Conservation (phyloP, 1,140 invertebrate genomes). For the Helicoverpa zea region DNA sequence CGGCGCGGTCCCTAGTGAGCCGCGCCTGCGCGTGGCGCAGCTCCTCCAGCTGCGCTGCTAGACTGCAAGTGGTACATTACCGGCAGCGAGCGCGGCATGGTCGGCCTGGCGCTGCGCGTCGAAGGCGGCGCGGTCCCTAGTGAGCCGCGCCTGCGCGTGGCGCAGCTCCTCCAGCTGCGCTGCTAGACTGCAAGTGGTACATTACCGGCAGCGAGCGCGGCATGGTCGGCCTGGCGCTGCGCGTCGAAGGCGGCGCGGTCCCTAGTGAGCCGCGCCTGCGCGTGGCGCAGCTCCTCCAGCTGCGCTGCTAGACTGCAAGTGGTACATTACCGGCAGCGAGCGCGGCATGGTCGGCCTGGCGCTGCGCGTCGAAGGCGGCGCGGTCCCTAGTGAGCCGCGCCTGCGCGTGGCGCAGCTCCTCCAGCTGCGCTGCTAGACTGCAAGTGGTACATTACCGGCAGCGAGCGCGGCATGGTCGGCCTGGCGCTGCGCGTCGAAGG, state of each 20-base stretch:
- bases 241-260: slow-evolving; percentile 93
- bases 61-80: not conserved
- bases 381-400: slow-evolving; percentile 93
- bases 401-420: slow-evolving; percentile 91
- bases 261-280: slow-evolving; percentile 92
- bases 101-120: slow-evolving; percentile 74
- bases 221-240: slow-evolving; percentile 60
- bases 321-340: not conserved
- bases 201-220: slow-evolving; percentile 36
- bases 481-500: too few relatives aligned
- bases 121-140: slow-evolving; percentile 93
- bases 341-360: slow-evolving; percentile 61
- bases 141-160: slow-evolving; percentile 92
- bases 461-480: too few relatives aligned
- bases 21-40: too few relatives aligned
- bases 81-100: slow-evolving; percentile 47
- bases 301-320: slow-evolving; percentile 82
- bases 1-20: too few relatives aligned
- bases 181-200: not conserved
- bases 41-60: not conserved
- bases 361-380: slow-evolving; percentile 89
- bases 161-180: slow-evolving; percentile 59
- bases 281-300: slow-evolving; percentile 91
- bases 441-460: too few relatives aligned
- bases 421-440: slow-evolving; percentile 86